These are phyloP conservation scores for Euphonia xanthogaster DNA, from an alignment of 2,797 vertebrate species.

Conservation along the genomic window DNA sequence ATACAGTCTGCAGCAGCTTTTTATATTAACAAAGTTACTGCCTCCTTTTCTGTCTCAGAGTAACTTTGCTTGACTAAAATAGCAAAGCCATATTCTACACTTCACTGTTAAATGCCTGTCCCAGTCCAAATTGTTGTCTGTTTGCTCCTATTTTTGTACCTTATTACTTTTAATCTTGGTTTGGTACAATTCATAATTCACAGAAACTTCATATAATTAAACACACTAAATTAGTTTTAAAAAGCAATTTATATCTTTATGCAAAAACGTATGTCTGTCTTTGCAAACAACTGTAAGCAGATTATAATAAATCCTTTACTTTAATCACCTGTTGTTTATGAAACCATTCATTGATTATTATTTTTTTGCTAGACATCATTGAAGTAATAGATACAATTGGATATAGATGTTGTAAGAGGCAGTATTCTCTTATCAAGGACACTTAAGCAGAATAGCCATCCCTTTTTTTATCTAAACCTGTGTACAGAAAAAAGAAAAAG, in stretches of 20 bases:
- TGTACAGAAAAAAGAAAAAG: background rate
- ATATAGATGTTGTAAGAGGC: slow-evolving; percentile 68
- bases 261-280: slow-evolving; percentile 95
- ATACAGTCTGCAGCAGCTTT: slow-evolving; percentile 75
- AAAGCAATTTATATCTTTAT: slow-evolving; percentile 92
- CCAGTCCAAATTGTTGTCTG: slow-evolving; percentile 79
- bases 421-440: slow-evolving; percentile 63
- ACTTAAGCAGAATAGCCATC: slow-evolving; percentile 68
- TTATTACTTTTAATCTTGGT: slow-evolving; percentile 86
- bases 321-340: slow-evolving; percentile 81
- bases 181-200: slow-evolving; percentile 89
- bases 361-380: slow-evolving; percentile 61
- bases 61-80: slow-evolving; percentile 81
- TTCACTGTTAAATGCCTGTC: slow-evolving; percentile 83
- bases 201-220: slow-evolving; percentile 85
- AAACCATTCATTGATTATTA: slow-evolving; percentile 74
- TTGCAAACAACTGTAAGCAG: slow-evolving; percentile 92
- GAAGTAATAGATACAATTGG: slow-evolving; percentile 50
- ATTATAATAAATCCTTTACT: slow-evolving; percentile 95
- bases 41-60: slow-evolving; percentile 73
- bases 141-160: slow-evolving; percentile 84
- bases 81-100: slow-evolving; percentile 92
- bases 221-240: slow-evolving; percentile 88
- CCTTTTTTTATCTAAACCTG: slow-evolving; percentile 57
- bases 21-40: slow-evolving; percentile 80